These are phyloP conservation scores for Sebastes schlegelii DNA, from an alignment of 2,113 vertebrate species.

Conservation along the genomic window DNA sequence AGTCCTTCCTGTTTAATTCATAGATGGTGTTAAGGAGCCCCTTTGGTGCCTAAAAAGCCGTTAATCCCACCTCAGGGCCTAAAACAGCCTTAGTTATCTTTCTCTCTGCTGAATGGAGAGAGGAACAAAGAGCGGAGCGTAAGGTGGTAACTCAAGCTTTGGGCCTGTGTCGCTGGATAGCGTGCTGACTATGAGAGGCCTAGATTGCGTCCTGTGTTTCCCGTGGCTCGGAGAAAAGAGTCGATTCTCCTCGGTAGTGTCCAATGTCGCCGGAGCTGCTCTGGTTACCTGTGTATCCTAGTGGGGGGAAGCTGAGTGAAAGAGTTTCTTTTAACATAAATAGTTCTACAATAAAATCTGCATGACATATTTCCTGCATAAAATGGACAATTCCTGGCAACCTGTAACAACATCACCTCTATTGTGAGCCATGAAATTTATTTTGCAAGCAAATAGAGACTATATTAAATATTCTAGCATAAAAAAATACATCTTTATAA, in stretches of 20 bases:
- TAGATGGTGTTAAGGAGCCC: slow-evolving; percentile 31
- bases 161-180: slow-evolving; percentile 69
- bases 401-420: neutral
- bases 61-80: slow-evolving; percentile 72
- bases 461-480: neutral
- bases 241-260: slow-evolving; percentile 64
- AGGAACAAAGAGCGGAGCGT: slow-evolving; percentile 71
- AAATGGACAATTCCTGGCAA: neutral
- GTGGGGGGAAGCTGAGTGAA: slow-evolving; percentile 14
- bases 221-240: slow-evolving; percentile 70
- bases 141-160: slow-evolving; percentile 76
- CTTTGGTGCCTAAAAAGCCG: slow-evolving; percentile 49
- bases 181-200: slow-evolving; percentile 73
- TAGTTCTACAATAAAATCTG: neutral
- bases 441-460: slow-evolving; percentile 14
- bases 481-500: neutral
- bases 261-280: slow-evolving; percentile 67
- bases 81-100: slow-evolving; percentile 68
- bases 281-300: slow-evolving; percentile 63
- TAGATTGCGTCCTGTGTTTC: slow-evolving; percentile 72
- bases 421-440: neutral
- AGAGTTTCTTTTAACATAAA: neutral
- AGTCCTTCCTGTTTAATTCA: slow-evolving; percentile 50
- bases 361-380: neutral
- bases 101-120: slow-evolving; percentile 61